Percentiles rank a stretch among this genome's conserved stretches.
Conservation (phyloP, 1,140 invertebrate species). For the Anastrepha obliqua region DNA sequence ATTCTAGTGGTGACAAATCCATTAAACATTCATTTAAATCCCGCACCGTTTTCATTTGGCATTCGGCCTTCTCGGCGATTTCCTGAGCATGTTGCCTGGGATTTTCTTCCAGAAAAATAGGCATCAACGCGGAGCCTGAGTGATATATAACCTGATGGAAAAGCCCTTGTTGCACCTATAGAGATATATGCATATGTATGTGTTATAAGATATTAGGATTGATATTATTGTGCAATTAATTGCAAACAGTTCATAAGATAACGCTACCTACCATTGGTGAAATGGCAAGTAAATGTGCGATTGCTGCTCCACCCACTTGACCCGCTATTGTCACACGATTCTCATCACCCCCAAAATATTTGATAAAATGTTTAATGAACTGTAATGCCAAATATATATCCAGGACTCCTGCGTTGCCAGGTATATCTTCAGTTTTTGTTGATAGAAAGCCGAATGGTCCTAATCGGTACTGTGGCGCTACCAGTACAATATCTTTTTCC, state of each 20-base stretch:
- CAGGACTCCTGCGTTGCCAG: slow-evolving; percentile 82
- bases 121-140: slow-evolving; percentile 71
- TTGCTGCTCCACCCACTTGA: slow-evolving; percentile 78
- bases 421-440: slow-evolving; percentile 76
- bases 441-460: slow-evolving; percentile 77
- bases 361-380: slow-evolving; percentile 81
- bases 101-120: slow-evolving; percentile 70
- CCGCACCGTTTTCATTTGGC: slow-evolving; percentile 67
- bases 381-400: slow-evolving; percentile 80
- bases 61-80: slow-evolving; percentile 67
- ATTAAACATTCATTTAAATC: slow-evolving; percentile 70
- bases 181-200: neutral
- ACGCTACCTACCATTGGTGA: slow-evolving; percentile 66
- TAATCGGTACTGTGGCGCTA: slow-evolving; percentile 87
- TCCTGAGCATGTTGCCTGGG: slow-evolving; percentile 70
- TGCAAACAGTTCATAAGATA: no score
- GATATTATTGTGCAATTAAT: no score
- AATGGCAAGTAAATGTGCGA: slow-evolving; percentile 75
- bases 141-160: slow-evolving; percentile 72
- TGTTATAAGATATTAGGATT: neutral
- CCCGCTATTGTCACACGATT: slow-evolving; percentile 78
- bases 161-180: slow-evolving; percentile 64
- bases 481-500: slow-evolving; percentile 84
- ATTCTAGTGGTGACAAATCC: slow-evolving; percentile 66
- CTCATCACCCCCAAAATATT: slow-evolving; percentile 81